Percentiles rank a stretch among this genome's conserved stretches.
Conservation (phyloP, 2,113 vertebrate genomes). For the Zingel zingel region DNA sequence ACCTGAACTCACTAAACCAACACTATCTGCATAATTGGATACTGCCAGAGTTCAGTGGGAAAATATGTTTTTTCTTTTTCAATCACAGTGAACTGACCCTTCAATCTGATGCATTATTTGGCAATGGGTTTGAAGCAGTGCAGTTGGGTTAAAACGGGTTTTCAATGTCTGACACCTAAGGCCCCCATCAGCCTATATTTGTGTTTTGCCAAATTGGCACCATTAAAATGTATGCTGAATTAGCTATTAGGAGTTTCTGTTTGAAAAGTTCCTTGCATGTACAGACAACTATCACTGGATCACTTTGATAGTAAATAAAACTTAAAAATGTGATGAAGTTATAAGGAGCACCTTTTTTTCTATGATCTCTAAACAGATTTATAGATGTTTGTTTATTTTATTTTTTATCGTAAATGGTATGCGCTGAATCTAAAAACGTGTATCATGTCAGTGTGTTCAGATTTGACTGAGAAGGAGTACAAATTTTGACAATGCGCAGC, state of each 20-base stretch:
- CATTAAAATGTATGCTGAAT: neutral
- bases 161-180: neutral
- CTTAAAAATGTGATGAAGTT: neutral
- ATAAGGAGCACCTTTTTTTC: neutral
- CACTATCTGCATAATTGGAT: neutral
- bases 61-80: neutral
- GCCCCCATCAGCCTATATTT: neutral
- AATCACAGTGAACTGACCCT: neutral
- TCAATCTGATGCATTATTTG: neutral
- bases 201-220: rapidly evolving
- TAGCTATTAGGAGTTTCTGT: neutral
- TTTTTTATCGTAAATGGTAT: neutral
- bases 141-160: neutral
- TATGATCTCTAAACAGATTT: neutral
- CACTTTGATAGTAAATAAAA: neutral
- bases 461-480: neutral
- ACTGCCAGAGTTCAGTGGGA: neutral
- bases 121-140: neutral
- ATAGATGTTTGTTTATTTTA: neutral
- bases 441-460: neutral
- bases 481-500: neutral
- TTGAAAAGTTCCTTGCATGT: neutral
- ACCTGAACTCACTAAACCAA: neutral
- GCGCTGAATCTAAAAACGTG: neutral
- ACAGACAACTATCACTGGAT: neutral